These are phyloP conservation scores for Podarcis raffonei DNA, from an alignment of 2,113 vertebrate species.

Conservation along the genomic window DNA sequence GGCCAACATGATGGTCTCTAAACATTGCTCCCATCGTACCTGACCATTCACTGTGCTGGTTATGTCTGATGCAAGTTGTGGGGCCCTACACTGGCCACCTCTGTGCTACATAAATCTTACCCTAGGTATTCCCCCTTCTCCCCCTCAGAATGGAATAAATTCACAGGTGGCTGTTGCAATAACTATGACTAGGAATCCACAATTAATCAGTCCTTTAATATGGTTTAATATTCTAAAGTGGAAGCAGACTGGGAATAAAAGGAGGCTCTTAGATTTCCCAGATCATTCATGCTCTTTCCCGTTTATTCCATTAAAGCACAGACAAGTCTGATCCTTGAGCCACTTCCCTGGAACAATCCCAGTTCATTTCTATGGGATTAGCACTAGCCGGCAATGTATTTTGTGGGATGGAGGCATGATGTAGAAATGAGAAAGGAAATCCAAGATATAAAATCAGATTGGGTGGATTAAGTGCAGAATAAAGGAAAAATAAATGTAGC, in stretches of 20 bases:
- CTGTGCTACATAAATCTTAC: neutral
- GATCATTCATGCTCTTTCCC: neutral
- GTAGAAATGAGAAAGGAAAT: slow-evolving; percentile 23
- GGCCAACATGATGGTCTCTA: no score
- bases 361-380: slow-evolving; percentile 6
- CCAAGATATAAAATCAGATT: slow-evolving; percentile 53
- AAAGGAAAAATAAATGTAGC: slow-evolving; percentile 60
- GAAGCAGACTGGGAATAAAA: slow-evolving; percentile 6
- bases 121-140: neutral
- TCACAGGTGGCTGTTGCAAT: neutral
- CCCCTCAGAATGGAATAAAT: neutral
- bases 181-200: neutral
- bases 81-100: no score
- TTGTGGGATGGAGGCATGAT: slow-evolving; percentile 15
- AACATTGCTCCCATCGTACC: no score
- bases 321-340: neutral
- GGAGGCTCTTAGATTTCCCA: neutral
- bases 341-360: neutral
- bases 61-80: no score
- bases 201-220: neutral
- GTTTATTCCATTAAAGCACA: slow-evolving; percentile 8
- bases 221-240: slow-evolving; percentile 6
- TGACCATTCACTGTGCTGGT: no score
- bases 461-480: slow-evolving; percentile 51
- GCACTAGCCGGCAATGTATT: neutral